These are phyloP conservation scores for Nerophis lumbriciformis DNA, from an alignment of 2,113 vertebrate genomes.

Conservation along the genomic window DNA sequence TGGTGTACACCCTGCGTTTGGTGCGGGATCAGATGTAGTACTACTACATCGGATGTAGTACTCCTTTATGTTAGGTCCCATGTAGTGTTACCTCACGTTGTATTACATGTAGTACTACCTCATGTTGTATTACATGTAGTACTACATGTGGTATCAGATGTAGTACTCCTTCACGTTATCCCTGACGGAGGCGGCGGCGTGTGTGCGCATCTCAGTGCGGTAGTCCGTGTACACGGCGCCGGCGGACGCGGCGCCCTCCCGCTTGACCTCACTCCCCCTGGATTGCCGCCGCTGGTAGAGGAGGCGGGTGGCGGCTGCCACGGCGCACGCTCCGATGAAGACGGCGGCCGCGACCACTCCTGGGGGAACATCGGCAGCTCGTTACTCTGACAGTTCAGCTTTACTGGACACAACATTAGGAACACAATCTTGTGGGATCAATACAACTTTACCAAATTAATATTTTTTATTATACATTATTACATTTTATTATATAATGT, in stretches of 20 bases:
- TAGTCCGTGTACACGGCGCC: slow-evolving; percentile 82
- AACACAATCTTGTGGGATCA: too few species aligned
- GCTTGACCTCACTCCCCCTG: slow-evolving; percentile 74
- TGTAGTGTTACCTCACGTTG: slow-evolving; percentile 91
- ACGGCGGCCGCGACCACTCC: slow-evolving; percentile 88
- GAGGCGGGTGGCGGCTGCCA: slow-evolving; percentile 84
- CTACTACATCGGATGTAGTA: slow-evolving; percentile 89
- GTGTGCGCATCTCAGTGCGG: slow-evolving; percentile 87
- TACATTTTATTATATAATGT: too few species aligned
- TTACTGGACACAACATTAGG: too few species aligned
- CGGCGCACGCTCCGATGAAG: slow-evolving; percentile 83
- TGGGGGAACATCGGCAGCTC: slow-evolving; percentile 43
- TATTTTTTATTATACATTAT: too few species aligned
- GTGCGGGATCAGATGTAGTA: slow-evolving; percentile 86
- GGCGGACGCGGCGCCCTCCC: slow-evolving; percentile 70
- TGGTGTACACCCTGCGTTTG: not conserved
- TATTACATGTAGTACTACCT: slow-evolving; percentile 84
- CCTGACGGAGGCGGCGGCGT: slow-evolving; percentile 82
- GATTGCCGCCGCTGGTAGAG: slow-evolving; percentile 87
- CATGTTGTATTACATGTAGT: slow-evolving; percentile 70
- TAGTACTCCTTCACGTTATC: slow-evolving; percentile 95
- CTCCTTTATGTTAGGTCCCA: slow-evolving; percentile 85
- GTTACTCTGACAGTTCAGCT: too few species aligned
- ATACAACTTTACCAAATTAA: too few species aligned
- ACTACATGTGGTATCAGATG: slow-evolving; percentile 74